Conservation (phyloP, 2,888 invertebrate genomes). For the Watsonalla cultraria region DNA sequence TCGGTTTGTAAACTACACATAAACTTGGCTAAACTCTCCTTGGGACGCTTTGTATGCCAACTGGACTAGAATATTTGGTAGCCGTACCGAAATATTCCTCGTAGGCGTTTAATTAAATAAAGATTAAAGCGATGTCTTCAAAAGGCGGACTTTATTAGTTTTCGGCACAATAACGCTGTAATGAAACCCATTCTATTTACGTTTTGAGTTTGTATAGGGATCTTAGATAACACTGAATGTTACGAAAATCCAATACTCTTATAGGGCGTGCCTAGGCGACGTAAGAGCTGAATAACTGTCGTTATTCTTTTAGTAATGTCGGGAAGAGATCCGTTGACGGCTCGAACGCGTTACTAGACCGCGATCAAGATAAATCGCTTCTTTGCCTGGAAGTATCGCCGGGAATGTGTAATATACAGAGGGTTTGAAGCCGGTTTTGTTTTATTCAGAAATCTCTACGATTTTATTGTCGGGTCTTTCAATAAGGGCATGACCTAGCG, state of each 20-base stretch:
- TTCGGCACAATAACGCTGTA: not conserved
- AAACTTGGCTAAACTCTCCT: not conserved
- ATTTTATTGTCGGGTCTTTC: not conserved
- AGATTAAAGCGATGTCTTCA: not conserved
- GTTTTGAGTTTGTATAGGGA: not conserved
- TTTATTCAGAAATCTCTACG: not conserved
- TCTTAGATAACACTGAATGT: not conserved
- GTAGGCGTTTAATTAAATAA: not conserved
- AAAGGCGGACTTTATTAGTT: not conserved
- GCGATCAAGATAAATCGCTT: constrained; percentile 22
- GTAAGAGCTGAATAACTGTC: constrained; percentile 22
- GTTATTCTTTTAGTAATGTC: constrained; percentile 19
- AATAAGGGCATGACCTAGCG: no score
- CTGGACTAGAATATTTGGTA: not conserved
- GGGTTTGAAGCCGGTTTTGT: not conserved
- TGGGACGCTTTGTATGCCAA: not conserved
- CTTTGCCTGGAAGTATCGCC: not conserved
- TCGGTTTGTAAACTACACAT: not conserved
- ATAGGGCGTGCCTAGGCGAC: constrained; percentile 26
- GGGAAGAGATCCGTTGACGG: constrained; percentile 14
- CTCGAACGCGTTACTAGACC: constrained; percentile 10
- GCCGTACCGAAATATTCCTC: not conserved
- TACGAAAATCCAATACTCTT: constrained; percentile 29
- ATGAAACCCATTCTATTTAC: not conserved
- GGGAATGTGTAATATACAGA: constrained; percentile 1